These are phyloP conservation scores for Amyelois transitella DNA, from an alignment of 1,140 invertebrate species.

Conservation along the genomic window DNA sequence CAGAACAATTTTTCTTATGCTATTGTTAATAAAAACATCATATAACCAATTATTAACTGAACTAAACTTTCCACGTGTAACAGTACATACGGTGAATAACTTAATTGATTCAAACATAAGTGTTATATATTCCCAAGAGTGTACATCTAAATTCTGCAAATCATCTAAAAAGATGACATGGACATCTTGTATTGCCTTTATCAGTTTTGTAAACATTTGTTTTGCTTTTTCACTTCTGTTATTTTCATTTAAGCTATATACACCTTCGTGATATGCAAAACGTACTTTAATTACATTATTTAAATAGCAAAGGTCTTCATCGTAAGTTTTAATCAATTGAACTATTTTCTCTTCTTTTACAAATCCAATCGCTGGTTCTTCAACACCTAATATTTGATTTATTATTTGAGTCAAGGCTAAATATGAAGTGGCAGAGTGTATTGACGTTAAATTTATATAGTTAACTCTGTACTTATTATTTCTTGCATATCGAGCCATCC, in stretches of 20 bases:
- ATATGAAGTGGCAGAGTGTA: conserved; percentile 62
- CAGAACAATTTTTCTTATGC: conserved; percentile 52
- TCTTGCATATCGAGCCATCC: conserved; percentile 44
- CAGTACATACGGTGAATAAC: conserved; percentile 46
- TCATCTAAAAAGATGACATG: conserved; percentile 59
- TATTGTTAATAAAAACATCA: conserved; percentile 43
- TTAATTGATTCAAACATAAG: conserved; percentile 42
- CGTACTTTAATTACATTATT: conserved; percentile 61
- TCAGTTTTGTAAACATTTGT: conserved; percentile 44
- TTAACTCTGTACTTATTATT: conserved; percentile 38
- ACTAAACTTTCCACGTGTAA: conserved; percentile 52
- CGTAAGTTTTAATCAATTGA: conserved; percentile 44
- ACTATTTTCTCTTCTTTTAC: conserved; percentile 63
- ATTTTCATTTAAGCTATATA: conserved; percentile 36
- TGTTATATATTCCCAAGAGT: conserved; percentile 56
- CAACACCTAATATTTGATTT: conserved; percentile 51
- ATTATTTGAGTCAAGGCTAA: conserved; percentile 61
- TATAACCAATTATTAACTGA: conserved; percentile 50
- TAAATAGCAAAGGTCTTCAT: conserved; percentile 57
- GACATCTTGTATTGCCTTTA: conserved; percentile 31
- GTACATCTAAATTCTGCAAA: conserved; percentile 56
- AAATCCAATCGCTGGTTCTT: conserved; percentile 49
- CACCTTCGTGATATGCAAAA: conserved; percentile 56
- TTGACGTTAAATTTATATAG: conserved; percentile 48
- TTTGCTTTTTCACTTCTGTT: conserved; percentile 49